phyloP scores from a whole-genome alignment of 2,113 vertebrate species.

The Strigops habroptila region DNA sequence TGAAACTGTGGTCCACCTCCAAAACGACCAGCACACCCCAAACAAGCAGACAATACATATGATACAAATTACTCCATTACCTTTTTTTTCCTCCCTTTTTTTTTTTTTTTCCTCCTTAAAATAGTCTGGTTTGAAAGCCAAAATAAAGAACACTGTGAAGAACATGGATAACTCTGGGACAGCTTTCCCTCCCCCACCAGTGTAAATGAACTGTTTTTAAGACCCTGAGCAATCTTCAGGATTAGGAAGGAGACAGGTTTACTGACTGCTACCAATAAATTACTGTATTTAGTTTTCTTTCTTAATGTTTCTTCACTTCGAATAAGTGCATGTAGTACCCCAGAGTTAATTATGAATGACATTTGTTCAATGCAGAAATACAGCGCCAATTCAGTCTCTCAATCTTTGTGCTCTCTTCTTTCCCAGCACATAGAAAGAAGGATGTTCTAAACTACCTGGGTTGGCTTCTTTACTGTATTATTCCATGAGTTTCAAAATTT shows the following conservation, averaged over 20 bases:
- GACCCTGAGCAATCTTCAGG: neutral
- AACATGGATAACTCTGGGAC: neutral
- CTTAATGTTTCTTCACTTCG: neutral
- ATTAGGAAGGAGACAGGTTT: neutral
- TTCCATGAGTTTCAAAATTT: neutral
- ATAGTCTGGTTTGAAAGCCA: neutral
- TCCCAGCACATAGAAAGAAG: neutral
- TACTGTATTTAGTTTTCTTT: neutral
- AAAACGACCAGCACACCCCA: neutral
- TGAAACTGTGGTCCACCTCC: neutral
- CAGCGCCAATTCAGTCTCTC: accelerated
- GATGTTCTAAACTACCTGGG: neutral
- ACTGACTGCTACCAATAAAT: neutral
- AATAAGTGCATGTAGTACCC: neutral
- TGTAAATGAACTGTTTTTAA: neutral
- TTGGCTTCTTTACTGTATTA: neutral
- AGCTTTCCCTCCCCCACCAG: neutral
- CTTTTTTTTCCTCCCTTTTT: neutral
- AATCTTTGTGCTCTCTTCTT: neutral
- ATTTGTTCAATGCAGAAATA: neutral
- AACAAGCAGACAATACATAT: neutral
- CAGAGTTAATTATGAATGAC: neutral
- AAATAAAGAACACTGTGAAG: neutral
- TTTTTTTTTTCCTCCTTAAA: neutral
- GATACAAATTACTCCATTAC: neutral